Evolutionary conservation across 2,797 vertebrate species (phyloP), one percentile per base, ranked within the genome.

Genomic region (Bovichtus variegatus): DNA sequence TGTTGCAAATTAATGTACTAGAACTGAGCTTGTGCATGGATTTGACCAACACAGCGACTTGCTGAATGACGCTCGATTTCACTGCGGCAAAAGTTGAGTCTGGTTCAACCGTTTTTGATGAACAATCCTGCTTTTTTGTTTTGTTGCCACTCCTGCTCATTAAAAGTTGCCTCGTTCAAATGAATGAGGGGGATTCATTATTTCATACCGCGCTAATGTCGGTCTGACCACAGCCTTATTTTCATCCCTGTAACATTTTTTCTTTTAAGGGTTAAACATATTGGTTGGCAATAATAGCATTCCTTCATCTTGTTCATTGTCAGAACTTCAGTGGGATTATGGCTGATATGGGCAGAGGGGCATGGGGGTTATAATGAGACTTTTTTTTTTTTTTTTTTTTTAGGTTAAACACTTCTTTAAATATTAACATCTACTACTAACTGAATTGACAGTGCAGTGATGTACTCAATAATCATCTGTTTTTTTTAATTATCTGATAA

Each of bases 221-320:
- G 12, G 36, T 11, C 25, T 60, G 23, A 59, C 40, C 36, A 16
- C 15, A 13, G 41, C 12, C 6, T 63, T 47, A 43, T 43, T 60
- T 60, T 61, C 21, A 50, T 40, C 15, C 16, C 40, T 50, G 47
- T 51, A 23, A 7, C 1, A 6, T 38, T 40, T 65, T 51, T 51
- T 51, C 21, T 65, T 65, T 65, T 8, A 27, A 25, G 34, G 34
- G 13, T 64, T 64, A 50, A 50, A 65, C 47, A 25, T 50, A 54
- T 23, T 64, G 10, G 15, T 64, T 29, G 18, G 38, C 50, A 67
- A 31, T 43, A 41, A 43, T 51, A 21, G 21, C 25, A 67, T 43
- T 43, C 12, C 21, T 38, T 66, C 23, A 49, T 36, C 27, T 65
- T 50, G n/a, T 13, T 23, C 6, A 15, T 40, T 58, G 15, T 43